Conservation (phyloP, 2,888 invertebrate species). For the Drosophila lutescens region DNA sequence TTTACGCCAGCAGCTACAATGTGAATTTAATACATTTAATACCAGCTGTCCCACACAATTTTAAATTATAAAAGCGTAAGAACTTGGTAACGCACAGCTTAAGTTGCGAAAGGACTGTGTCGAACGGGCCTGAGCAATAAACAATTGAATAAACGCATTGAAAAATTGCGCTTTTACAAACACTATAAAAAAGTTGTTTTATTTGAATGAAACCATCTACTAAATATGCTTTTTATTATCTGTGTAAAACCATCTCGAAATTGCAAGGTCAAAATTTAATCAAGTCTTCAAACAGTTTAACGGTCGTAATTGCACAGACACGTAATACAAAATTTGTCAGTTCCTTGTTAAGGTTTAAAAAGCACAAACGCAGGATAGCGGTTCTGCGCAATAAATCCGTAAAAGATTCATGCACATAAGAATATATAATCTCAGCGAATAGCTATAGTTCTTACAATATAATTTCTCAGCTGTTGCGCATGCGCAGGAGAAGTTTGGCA, state of each 20-base stretch:
- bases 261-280: constrained; percentile 12
- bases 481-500: constrained; percentile 64
- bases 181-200: constrained; percentile 3
- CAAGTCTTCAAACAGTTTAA: constrained; percentile 18
- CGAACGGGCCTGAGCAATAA: constrained; percentile 51
- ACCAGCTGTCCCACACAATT: constrained; percentile 7
- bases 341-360: constrained; percentile 31
- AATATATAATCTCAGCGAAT: constrained; percentile 29
- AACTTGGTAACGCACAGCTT: constrained; percentile 56
- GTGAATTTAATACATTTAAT: not conserved
- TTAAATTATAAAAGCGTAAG: constrained; percentile 14
- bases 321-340: constrained; percentile 37
- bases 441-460: constrained; percentile 12
- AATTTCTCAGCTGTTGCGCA: constrained; percentile 64
- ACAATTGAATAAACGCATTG: constrained; percentile 55
- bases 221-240: constrained; percentile 4
- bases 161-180: constrained; percentile 54
- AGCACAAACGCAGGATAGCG: constrained; percentile 39
- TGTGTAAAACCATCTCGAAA: constrained; percentile 12
- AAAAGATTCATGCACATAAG: constrained; percentile 29
- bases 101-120: constrained; percentile 23
- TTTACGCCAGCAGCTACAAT: constrained; percentile 3
- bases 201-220: constrained; percentile 9
- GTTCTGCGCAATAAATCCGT: constrained; percentile 24
- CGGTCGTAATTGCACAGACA: constrained; percentile 33